Conservation (phyloP, 2,113 vertebrate genomes). For the Campylorhamphus procurvoides region DNA sequence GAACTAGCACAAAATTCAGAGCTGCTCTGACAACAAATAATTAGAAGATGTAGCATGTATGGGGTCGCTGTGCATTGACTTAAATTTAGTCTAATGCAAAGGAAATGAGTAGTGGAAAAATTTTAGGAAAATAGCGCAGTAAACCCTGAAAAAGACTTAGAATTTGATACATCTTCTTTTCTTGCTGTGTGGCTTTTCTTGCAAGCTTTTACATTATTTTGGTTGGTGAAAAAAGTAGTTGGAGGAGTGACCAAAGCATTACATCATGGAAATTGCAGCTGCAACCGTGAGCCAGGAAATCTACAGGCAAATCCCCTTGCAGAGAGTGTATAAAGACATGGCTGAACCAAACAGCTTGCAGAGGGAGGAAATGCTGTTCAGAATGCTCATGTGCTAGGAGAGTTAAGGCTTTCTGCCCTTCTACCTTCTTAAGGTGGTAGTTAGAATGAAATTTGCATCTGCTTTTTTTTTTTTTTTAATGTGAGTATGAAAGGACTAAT, state of each 20-base stretch:
- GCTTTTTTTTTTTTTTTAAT: not conserved
- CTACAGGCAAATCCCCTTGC: not conserved
- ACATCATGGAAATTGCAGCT: not conserved
- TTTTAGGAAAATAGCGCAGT: not conserved
- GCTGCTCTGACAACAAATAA: not conserved
- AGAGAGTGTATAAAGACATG: not conserved
- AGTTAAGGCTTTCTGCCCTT: not conserved
- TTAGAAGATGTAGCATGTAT: not conserved
- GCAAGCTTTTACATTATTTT: not conserved
- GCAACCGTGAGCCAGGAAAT: not conserved
- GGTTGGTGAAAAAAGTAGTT: not conserved
- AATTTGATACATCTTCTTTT: not conserved
- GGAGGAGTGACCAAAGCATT: not conserved
- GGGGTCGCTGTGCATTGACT: not conserved
- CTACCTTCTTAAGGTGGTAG: not conserved
- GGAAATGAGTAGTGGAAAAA: not conserved
- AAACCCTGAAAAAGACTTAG: not conserved
- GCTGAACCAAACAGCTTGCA: not conserved
- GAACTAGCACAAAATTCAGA: not conserved
- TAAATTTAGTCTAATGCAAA: not conserved
- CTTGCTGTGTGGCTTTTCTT: not conserved
- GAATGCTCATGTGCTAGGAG: not conserved
- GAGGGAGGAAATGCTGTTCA: not conserved
- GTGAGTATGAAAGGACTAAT: not conserved
- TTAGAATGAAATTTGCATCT: not conserved